These are phyloP conservation scores for Tineola bisselliella DNA, from an alignment of 2,888 invertebrate genomes.

Conservation along the genomic window DNA sequence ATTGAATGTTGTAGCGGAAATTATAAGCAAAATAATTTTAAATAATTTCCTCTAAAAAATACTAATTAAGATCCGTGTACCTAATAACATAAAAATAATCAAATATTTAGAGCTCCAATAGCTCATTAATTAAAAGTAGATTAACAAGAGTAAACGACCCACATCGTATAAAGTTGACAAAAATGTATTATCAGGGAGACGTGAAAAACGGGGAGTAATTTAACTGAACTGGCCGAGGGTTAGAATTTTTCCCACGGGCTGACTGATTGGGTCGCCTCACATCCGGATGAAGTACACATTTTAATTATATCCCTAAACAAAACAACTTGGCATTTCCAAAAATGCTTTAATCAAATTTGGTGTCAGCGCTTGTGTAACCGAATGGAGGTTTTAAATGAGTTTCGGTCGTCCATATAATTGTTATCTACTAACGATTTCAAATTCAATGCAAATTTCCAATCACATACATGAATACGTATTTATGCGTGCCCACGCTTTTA, in stretches of 20 bases:
- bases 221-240: conserved; percentile 11
- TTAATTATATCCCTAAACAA: conserved; percentile 13
- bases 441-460: neutral
- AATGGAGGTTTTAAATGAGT: conserved; percentile 1
- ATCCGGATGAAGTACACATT: conserved; percentile 9
- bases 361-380: neutral
- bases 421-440: neutral
- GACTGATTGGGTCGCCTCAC: conserved; percentile 14
- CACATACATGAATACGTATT: neutral
- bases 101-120: neutral
- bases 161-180: conserved; percentile 12
- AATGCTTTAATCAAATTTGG: conserved; percentile 12
- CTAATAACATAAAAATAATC: neutral
- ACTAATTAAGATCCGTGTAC: neutral
- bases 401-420: neutral
- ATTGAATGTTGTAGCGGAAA: no score
- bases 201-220: conserved; percentile 14
- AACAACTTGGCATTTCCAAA: neutral
- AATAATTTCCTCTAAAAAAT: no score
- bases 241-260: conserved; percentile 14
- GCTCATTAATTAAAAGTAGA: conserved; percentile 9
- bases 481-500: no score
- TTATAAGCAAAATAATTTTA: no score
- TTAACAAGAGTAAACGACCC: conserved; percentile 8
- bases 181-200: conserved; percentile 12